phyloP scores from a whole-genome alignment of 1,140 invertebrate species.

The Zaprionus ghesquierei region DNA sequence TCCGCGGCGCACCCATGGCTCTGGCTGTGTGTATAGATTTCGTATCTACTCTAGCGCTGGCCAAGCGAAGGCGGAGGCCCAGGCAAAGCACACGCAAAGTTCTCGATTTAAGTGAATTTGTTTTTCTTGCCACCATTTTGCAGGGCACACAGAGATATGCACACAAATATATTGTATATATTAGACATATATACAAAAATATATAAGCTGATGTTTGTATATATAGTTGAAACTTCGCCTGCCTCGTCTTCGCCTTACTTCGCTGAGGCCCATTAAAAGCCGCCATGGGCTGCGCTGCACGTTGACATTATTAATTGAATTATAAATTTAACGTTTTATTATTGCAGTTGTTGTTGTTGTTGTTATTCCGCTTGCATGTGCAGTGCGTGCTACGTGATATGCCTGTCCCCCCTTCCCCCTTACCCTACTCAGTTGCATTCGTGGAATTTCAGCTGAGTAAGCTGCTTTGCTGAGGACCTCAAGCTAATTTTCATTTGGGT shows the following conservation, averaged over 20 bases:
- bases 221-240: constrained; percentile 14
- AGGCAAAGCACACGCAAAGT: constrained; percentile 14
- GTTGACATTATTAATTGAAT: constrained; percentile 82
- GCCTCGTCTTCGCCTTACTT: background rate
- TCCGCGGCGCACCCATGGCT: background rate
- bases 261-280: constrained; percentile 28
- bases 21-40: constrained; percentile 51
- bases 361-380: background rate
- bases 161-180: background rate
- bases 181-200: background rate
- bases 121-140: constrained; percentile 16
- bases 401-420: constrained; percentile 7
- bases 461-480: constrained; percentile 43
- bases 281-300: background rate
- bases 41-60: constrained; percentile 57
- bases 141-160: background rate
- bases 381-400: constrained; percentile 15
- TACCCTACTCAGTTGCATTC: constrained; percentile 23
- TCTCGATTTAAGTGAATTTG: constrained; percentile 35
- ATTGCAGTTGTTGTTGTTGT: constrained; percentile 9
- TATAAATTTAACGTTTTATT: constrained; percentile 82
- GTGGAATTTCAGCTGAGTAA: constrained; percentile 67
- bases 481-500: constrained; percentile 69
- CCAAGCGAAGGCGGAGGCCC: background rate
- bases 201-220: background rate